Conservation (phyloP, 1,140 invertebrate genomes). For the Cryptotermes secundus region DNA sequence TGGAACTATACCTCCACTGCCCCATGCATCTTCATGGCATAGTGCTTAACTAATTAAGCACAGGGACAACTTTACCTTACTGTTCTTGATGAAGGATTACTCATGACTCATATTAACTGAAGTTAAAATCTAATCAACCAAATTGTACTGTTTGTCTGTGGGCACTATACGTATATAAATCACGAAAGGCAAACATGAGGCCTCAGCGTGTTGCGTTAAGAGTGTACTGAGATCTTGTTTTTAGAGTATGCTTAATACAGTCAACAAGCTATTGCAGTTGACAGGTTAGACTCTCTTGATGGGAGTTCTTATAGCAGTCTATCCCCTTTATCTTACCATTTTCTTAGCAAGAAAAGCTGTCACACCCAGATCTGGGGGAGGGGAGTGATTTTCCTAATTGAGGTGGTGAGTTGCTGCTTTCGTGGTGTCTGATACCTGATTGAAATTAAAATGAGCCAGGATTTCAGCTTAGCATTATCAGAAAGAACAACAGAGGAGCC, state of each 20-base stretch:
- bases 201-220: background rate
- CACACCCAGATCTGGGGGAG: background rate
- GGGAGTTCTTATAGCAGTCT: background rate
- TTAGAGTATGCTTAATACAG: background rate
- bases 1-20: too few relatives aligned
- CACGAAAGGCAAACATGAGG: background rate
- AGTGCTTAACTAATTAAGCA: too few relatives aligned
- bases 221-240: background rate
- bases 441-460: background rate
- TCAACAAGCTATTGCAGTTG: constrained; percentile 15
- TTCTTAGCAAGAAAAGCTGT: background rate
- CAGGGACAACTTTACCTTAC: too few relatives aligned
- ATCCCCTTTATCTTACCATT: background rate
- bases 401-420: background rate
- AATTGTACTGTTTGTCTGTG: background rate
- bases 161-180: background rate
- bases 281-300: background rate
- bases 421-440: background rate
- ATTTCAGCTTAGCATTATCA: background rate
- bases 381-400: background rate
- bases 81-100: too few relatives aligned
- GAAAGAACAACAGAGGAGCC: background rate
- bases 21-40: too few relatives aligned
- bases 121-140: background rate
- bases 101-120: too few relatives aligned